A percentile compares a stretch with the other conserved stretches of the same genome.
Evolutionary conservation across 1,140 invertebrate species (phyloP).

Genomic region (Octopus sinensis): DNA sequence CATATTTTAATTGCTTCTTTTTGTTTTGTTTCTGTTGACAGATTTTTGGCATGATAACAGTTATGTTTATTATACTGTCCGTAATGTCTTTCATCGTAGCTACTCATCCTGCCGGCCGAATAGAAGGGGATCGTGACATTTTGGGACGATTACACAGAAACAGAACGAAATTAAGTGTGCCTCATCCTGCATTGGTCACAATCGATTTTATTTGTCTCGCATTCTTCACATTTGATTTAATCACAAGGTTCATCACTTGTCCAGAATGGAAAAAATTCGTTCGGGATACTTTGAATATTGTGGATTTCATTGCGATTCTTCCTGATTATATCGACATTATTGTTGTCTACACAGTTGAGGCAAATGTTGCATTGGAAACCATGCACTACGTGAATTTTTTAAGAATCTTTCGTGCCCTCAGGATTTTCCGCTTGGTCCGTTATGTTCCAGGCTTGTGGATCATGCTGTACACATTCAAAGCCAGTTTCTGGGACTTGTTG

Average conservation of each 20-base stretch:
- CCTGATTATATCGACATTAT: slow-evolving; percentile 50
- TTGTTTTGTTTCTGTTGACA: no score
- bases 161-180: background rate
- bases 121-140: no score
- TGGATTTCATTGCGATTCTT: slow-evolving; percentile 57
- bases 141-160: no score
- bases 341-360: slow-evolving; percentile 16
- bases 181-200: slow-evolving; percentile 29
- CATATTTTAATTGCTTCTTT: no score
- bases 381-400: slow-evolving; percentile 15
- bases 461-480: slow-evolving; percentile 94
- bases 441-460: slow-evolving; percentile 96
- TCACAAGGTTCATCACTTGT: slow-evolving; percentile 47
- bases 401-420: slow-evolving; percentile 38
- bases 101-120: no score
- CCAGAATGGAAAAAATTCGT: slow-evolving; percentile 53
- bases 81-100: no score
- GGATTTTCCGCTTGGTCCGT: slow-evolving; percentile 47
- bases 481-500: slow-evolving; percentile 96
- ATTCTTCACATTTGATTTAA: slow-evolving; percentile 58
- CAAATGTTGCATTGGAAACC: background rate
- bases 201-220: slow-evolving; percentile 50
- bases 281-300: slow-evolving; percentile 58
- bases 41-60: no score
- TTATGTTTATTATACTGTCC: no score